These are phyloP conservation scores for Aphodius sticticus DNA, from an alignment of 2,888 invertebrate species.

Conservation along the genomic window DNA sequence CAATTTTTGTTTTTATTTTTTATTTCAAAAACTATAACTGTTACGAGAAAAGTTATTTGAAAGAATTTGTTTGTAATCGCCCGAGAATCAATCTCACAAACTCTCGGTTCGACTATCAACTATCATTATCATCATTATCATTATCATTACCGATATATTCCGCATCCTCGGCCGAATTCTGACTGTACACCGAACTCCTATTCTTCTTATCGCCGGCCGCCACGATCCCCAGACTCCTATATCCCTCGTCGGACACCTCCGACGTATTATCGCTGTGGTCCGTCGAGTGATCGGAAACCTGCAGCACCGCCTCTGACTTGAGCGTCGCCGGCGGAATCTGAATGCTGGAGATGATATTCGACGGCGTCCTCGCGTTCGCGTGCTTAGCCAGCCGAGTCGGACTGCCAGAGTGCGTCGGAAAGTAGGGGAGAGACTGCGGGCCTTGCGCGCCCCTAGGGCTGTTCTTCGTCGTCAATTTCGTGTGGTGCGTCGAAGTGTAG, in stretches of 20 bases:
- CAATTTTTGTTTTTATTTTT: too few species aligned
- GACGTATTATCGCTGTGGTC: conserved; percentile 81
- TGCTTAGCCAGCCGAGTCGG: conserved; percentile 33
- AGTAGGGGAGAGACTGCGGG: conserved; percentile 40
- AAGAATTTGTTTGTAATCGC: too few species aligned
- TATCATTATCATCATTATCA: too few species aligned
- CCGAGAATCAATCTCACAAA: too few species aligned
- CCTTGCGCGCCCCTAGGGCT: conserved; percentile 38
- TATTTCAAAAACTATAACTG: too few species aligned
- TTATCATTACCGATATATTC: conserved; percentile 78
- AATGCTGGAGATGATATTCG: conserved; percentile 58
- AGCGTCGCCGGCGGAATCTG: conserved; percentile 59
- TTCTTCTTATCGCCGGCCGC: conserved; percentile 64
- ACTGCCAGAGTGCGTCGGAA: conserved; percentile 28
- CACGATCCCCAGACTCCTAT: conserved; percentile 79
- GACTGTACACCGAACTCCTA: conserved; percentile 74
- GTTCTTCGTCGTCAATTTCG: conserved; percentile 50
- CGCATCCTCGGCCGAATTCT: conserved; percentile 76
- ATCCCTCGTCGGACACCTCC: conserved; percentile 86
- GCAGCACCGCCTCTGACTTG: conserved; percentile 60
- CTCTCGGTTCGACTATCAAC: too few species aligned
- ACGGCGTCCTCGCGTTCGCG: conserved; percentile 19
- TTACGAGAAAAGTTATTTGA: too few species aligned
- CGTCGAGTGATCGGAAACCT: conserved; percentile 49
- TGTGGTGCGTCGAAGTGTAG: conserved; percentile 61